These are phyloP conservation scores for Anodontia alba DNA, from an alignment of 2,888 invertebrate genomes.

Conservation along the genomic window DNA sequence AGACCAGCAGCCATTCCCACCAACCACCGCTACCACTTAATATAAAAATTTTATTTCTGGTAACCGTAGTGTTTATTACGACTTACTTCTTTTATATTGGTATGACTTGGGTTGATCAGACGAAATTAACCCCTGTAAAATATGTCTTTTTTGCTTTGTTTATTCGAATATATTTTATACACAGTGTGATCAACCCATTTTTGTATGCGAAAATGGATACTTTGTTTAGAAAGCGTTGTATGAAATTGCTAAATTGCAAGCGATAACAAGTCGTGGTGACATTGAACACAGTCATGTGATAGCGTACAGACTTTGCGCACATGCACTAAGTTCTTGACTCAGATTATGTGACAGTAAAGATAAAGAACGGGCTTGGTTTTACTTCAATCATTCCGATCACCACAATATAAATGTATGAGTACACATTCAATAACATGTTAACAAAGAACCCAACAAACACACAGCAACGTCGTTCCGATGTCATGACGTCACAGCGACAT, in stretches of 20 bases:
- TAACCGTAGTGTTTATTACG: slow-evolving; percentile 53
- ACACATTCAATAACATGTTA: too few relatives aligned
- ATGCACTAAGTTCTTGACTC: too few relatives aligned
- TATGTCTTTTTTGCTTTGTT: slow-evolving; percentile 46
- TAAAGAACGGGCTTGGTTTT: too few relatives aligned
- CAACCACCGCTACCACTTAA: slow-evolving; percentile 42
- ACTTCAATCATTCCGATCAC: too few relatives aligned
- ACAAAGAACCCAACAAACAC: too few relatives aligned
- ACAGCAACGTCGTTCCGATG: too few relatives aligned
- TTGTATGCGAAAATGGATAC: slow-evolving; percentile 52
- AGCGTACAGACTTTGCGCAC: too few relatives aligned
- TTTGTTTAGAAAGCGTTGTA: slow-evolving; percentile 42
- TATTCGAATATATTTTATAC: slow-evolving; percentile 51
- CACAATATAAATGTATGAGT: too few relatives aligned
- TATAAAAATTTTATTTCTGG: slow-evolving; percentile 49
- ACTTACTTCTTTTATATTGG: slow-evolving; percentile 45
- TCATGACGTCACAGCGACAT: too few relatives aligned
- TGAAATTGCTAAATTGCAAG: background rate
- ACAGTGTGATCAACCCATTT: slow-evolving; percentile 54
- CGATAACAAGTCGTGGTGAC: background rate
- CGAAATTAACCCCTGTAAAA: slow-evolving; percentile 31
- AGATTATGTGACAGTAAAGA: too few relatives aligned
- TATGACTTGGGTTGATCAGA: slow-evolving; percentile 52
- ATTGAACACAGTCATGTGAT: too few relatives aligned
- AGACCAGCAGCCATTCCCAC: background rate